These are phyloP conservation scores for Pitta sordida DNA, from an alignment of 2,113 vertebrate species.

Conservation along the genomic window DNA sequence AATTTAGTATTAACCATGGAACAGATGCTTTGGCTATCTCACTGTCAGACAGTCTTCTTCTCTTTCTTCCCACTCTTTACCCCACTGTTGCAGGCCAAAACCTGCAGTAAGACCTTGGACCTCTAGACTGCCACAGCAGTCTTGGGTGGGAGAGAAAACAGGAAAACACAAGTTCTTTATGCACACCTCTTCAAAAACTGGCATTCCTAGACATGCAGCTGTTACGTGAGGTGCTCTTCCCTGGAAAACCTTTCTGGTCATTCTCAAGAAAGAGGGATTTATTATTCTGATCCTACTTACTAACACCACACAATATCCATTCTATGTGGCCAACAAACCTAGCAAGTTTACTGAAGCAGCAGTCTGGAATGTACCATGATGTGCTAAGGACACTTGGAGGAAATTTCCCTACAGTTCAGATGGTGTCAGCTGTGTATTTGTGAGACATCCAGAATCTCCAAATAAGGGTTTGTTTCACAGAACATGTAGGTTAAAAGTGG, in stretches of 20 bases:
- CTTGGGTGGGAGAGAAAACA: not conserved
- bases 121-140: not conserved
- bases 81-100: not conserved
- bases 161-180: not conserved
- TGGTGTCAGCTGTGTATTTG: not conserved
- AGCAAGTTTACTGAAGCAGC: not conserved
- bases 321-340: not conserved
- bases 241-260: not conserved
- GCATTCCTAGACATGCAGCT: not conserved
- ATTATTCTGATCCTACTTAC: not conserved
- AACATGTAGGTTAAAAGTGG: not conserved
- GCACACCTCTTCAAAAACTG: not conserved
- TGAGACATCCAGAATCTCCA: not conserved
- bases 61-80: not conserved
- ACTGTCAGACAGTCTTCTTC: not conserved
- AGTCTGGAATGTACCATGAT: not conserved
- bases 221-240: not conserved
- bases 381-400: not conserved
- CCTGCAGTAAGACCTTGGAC: not conserved
- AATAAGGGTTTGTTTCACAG: not conserved
- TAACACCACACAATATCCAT: not conserved
- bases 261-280: not conserved
- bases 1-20: not conserved
- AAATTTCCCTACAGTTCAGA: not conserved
- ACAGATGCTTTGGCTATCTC: not conserved